Evolutionary conservation across 2,888 invertebrate species (phyloP), one percentile per base, ranked within the genome.

Genomic region (Halictus quadricinctus): DNA sequence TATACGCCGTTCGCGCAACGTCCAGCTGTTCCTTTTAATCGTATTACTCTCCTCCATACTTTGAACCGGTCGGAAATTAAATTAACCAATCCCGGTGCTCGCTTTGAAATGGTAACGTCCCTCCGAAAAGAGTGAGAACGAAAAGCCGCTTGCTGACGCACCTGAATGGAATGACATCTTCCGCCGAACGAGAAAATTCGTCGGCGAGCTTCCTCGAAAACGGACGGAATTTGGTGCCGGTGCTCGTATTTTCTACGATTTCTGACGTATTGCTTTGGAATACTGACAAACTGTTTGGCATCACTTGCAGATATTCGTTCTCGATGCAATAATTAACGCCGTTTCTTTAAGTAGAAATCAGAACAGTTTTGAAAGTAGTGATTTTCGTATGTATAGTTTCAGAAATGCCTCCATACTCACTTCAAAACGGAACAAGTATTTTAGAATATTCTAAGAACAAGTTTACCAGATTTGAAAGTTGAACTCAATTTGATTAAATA

Each of bases 11-110:
- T 77, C 83, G 79, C 76, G 74, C 76, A 81, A 60, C 69, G 60
- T 79, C 76, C 81, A 60, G 48, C 73, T 76, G 72, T 80, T 87
- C 72, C 88, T 80, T 88, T 87, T 89, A 84, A 84, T 88, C 84
- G 81, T 50, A 70, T 85, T 83, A 80, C 43, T 76, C 46, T 50
- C 46, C 66, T 46, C 70, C 69, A 43, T 72, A 70, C 80, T 80
- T 88, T 72, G 75, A 88, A 70, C 81, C 60, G 80, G 80, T 48
- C 70, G 87, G 66, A 87, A 85, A 87, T 85, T 82, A 82, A 85
- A 87, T 85, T 79, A 69, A 82, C 78, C 89, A 78, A 85, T 82
- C 72, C 74, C 50, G 36, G 54, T 50, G 76, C 54, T 81, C 73
- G 54, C 83, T 84, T 86, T 78, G 84, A 58, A 80, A 83, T 66